A percentile compares a stretch with the other conserved stretches of the same genome.
phyloP scores from a whole-genome alignment of 1,140 invertebrate species.

The Pantala flavescens region DNA sequence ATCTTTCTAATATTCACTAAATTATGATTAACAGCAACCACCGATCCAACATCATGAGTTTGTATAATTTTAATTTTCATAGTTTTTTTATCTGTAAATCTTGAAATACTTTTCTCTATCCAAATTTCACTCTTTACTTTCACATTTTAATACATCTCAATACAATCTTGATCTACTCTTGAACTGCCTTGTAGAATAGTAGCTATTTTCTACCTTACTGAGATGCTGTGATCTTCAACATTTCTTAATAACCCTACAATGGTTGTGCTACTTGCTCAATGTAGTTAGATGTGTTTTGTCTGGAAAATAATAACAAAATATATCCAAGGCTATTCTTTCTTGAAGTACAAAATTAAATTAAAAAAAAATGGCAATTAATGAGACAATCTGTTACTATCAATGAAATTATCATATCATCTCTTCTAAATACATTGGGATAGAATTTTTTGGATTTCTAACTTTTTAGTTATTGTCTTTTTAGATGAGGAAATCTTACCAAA shows the following conservation, averaged over 20 bases:
- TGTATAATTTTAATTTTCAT: too few species aligned
- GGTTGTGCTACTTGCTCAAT: slow-evolving; percentile 4
- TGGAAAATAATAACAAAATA: not conserved
- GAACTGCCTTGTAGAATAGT: slow-evolving; percentile 1
- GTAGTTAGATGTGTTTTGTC: slow-evolving; percentile 6
- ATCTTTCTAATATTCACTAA: too few species aligned
- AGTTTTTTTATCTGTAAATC: too few species aligned
- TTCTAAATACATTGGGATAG: too few species aligned
- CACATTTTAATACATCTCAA: not conserved
- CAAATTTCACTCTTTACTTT: not conserved
- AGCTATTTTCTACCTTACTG: not conserved
- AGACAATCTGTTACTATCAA: too few species aligned
- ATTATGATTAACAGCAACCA: too few species aligned
- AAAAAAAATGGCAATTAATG: too few species aligned
- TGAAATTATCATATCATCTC: too few species aligned
- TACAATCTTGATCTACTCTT: slow-evolving; percentile 2
- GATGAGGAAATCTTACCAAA: too few species aligned
- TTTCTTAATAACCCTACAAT: slow-evolving; percentile 4
- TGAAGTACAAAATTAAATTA: not conserved
- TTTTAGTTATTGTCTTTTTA: too few species aligned
- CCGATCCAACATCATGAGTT: too few species aligned
- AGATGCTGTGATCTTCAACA: slow-evolving; percentile 5
- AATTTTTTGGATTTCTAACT: too few species aligned
- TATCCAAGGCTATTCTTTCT: not conserved
- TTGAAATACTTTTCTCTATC: not conserved